Conservation (phyloP, 2,797 vertebrate species). For the Rhincodon typus region DNA sequence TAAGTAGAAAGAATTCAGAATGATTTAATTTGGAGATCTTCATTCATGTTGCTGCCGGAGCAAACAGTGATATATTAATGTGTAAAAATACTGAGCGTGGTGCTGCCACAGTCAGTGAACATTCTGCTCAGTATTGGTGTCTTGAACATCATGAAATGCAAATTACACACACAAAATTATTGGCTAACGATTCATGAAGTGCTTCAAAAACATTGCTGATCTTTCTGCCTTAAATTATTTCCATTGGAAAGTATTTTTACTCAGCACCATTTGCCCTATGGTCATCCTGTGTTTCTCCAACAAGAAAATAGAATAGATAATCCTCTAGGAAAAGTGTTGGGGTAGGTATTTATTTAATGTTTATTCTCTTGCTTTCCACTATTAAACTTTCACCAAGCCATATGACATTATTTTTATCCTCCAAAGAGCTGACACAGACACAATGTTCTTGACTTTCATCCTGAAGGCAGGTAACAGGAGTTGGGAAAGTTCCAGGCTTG, state of each 20-base stretch:
- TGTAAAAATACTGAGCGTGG: background rate
- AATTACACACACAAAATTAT: background rate
- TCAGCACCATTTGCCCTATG: background rate
- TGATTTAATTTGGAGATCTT: background rate
- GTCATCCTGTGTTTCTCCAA: background rate
- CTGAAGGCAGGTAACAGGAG: too few relatives aligned
- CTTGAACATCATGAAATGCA: background rate
- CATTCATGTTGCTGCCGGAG: background rate
- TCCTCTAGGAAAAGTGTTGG: background rate
- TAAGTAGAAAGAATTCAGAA: constrained; percentile 4
- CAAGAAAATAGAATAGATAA: background rate
- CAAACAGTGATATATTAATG: background rate
- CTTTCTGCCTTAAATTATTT: background rate
- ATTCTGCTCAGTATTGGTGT: background rate
- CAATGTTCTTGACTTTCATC: background rate
- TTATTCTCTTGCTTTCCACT: background rate
- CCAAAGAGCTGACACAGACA: background rate
- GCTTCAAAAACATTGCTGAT: background rate
- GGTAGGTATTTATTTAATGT: background rate
- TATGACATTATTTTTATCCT: background rate
- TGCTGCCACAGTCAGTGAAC: background rate
- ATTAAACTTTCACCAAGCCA: background rate
- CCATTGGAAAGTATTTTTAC: background rate
- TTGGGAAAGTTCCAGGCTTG: too few relatives aligned
- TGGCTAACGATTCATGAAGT: background rate